Conservation (phyloP, 30 jellyfish, hydroid and myxozoan species). For the Aurelia aurita complex sp. Pacific region DNA sequence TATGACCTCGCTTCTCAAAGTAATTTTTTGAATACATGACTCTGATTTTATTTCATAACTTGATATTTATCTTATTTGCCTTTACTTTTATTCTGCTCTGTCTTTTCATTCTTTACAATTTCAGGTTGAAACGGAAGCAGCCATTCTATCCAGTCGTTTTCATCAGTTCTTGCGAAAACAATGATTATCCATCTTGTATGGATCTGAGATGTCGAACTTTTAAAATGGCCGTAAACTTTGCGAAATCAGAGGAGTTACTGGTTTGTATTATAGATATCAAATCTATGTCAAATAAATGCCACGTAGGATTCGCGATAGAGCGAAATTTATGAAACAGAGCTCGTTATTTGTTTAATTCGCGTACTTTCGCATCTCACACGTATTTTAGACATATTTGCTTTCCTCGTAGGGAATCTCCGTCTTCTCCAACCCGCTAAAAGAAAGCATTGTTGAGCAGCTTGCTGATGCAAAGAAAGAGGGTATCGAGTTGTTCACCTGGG, state of each 20-base stretch:
- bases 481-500: constrained; percentile 71
- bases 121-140: constrained; percentile 67
- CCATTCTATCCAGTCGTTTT: constrained; percentile 44
- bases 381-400: not conserved
- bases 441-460: constrained; percentile 29
- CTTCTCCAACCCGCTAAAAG: constrained; percentile 36
- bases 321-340: not conserved
- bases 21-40: too few relatives aligned
- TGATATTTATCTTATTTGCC: too few relatives aligned
- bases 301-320: not conserved
- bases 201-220: constrained; percentile 60
- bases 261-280: constrained; percentile 8
- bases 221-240: constrained; percentile 61
- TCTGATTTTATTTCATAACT: too few relatives aligned
- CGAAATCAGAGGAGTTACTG: constrained; percentile 47
- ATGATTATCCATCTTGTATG: constrained; percentile 28
- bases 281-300: not conserved
- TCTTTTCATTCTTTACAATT: too few relatives aligned
- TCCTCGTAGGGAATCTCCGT: constrained; percentile 63
- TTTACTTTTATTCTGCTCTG: too few relatives aligned
- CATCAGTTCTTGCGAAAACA: constrained; percentile 61
- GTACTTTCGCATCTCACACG: not conserved
- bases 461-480: constrained; percentile 2
- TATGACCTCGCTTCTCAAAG: too few relatives aligned
- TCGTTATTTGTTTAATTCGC: not conserved